phyloP scores from a whole-genome alignment of 2,113 vertebrate genomes.

The Carlito syrichta region DNA sequence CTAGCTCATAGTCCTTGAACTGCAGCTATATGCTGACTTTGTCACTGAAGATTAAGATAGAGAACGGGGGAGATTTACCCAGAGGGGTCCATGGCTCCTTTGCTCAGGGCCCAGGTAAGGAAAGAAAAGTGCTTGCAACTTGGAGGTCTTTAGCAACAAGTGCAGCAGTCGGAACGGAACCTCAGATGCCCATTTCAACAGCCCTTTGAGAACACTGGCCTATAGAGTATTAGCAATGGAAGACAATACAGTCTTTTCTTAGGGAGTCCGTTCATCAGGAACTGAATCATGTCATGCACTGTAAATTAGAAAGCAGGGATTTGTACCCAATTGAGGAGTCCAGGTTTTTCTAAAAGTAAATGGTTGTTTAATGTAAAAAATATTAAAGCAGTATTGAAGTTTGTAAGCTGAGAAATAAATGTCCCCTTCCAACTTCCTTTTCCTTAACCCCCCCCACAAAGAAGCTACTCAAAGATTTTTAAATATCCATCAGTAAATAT shows the following conservation, averaged over 20 bases:
- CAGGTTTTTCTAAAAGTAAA: neutral
- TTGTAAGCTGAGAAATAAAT: neutral
- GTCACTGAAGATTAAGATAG: neutral
- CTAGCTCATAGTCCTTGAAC: neutral
- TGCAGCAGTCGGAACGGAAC: neutral
- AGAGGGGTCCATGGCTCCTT: neutral
- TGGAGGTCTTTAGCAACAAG: neutral
- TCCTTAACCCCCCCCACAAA: neutral
- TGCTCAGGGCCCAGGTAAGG: neutral
- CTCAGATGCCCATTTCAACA: neutral
- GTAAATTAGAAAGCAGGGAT: neutral
- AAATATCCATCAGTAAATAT: neutral
- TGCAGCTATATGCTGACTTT: neutral
- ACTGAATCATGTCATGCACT: neutral
- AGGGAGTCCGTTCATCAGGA: neutral
- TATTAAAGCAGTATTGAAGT: neutral
- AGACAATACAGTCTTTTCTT: neutral
- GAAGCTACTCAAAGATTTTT: neutral
- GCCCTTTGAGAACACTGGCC: neutral
- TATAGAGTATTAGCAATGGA: neutral
- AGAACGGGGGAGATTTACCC: neutral
- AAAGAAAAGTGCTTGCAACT: neutral
- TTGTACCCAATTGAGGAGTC: neutral
- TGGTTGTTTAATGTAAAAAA: neutral
- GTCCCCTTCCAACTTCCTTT: neutral